Conservation (phyloP, 2,888 invertebrate species). For the Globia sparganii region DNA sequence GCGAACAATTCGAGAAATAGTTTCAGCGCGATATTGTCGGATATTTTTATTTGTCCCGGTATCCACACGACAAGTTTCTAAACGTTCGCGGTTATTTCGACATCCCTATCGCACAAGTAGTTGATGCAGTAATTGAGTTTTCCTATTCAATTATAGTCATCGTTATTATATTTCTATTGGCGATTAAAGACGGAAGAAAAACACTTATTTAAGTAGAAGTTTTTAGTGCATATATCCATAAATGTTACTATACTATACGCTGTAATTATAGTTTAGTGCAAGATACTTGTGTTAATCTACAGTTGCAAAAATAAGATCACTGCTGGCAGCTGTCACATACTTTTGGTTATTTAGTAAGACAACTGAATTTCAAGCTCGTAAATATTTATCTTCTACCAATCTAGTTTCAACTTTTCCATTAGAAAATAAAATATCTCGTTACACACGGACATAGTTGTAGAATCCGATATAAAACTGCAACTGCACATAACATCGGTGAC, state of each 20-base stretch:
- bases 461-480: constrained; percentile 19
- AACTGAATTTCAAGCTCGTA: no score
- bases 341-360: not conserved
- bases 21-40: constrained; percentile 24
- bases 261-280: not conserved
- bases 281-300: no score
- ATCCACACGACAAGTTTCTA: constrained; percentile 62
- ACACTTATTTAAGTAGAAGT: not conserved
- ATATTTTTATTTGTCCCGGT: constrained; percentile 67
- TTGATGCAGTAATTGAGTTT: constrained; percentile 41
- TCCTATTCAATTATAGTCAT: constrained; percentile 18
- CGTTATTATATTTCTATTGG: not conserved
- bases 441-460: not conserved
- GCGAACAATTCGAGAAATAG: constrained; percentile 39
- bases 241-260: not conserved
- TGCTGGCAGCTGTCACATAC: no score
- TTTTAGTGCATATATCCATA: no score
- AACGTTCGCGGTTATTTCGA: constrained; percentile 52
- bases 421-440: constrained; percentile 10
- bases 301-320: not conserved
- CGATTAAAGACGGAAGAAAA: not conserved
- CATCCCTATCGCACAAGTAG: constrained; percentile 23
- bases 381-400: not conserved
- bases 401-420: not conserved
- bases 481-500: constrained; percentile 14